Percentiles rank a stretch among this genome's conserved stretches.
These are phyloP conservation scores for Climacteris rufus DNA, from an alignment of 2,113 vertebrate genomes.

Conservation along the genomic window DNA sequence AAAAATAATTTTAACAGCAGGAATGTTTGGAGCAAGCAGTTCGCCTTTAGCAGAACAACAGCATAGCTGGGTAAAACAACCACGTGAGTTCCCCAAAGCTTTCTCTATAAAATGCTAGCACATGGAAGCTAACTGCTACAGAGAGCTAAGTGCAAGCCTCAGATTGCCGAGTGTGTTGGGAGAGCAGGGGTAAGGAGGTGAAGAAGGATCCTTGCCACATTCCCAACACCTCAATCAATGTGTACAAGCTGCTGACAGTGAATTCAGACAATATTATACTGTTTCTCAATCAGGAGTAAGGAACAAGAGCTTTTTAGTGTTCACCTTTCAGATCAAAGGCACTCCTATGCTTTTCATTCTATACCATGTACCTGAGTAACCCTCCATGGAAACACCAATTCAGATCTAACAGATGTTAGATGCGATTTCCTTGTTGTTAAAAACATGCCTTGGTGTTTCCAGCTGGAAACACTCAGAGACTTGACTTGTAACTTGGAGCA, in stretches of 20 bases:
- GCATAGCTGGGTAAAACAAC: not conserved
- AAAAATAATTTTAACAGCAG: not conserved
- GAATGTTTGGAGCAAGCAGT: not conserved
- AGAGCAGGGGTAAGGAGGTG: accelerated
- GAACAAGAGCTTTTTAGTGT: not conserved
- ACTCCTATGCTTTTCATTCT: not conserved
- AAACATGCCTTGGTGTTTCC: not conserved
- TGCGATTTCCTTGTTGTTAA: not conserved
- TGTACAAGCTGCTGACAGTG: not conserved
- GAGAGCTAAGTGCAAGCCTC: not conserved
- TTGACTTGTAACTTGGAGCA: not conserved
- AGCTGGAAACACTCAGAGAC: not conserved
- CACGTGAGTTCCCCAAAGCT: not conserved
- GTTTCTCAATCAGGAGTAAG: not conserved
- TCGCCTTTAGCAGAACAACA: not conserved
- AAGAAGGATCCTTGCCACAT: not conserved
- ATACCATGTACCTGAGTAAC: not conserved
- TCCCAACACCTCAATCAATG: not conserved
- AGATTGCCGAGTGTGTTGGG: not conserved
- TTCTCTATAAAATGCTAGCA: not conserved
- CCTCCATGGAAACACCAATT: not conserved
- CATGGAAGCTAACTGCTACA: not conserved
- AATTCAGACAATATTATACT: not conserved
- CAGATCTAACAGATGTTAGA: not conserved
- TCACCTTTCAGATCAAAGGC: not conserved